A percentile compares a stretch with the other conserved stretches of the same genome.
phyloP scores from a whole-genome alignment of 2,797 vertebrate species.

The Phataginus tricuspis region DNA sequence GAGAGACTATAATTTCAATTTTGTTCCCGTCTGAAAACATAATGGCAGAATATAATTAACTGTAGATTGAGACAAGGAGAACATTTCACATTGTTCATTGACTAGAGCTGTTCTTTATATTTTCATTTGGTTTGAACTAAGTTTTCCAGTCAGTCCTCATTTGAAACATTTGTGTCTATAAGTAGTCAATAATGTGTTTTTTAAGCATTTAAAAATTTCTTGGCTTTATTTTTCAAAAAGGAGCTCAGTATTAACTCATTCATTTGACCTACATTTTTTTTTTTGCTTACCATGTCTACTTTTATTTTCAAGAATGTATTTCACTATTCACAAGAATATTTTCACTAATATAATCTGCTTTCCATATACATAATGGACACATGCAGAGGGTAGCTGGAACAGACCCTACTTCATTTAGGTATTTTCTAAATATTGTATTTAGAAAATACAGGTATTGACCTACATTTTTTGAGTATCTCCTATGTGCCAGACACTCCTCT shows the following conservation, averaged over 20 bases:
- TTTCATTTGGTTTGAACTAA: constrained; percentile 30
- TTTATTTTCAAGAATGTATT: constrained; percentile 34
- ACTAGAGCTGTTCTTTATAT: not conserved
- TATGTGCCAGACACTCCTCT: not conserved
- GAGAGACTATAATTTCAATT: not conserved
- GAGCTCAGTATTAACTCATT: not conserved
- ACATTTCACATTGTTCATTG: constrained; percentile 17
- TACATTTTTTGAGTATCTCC: not conserved
- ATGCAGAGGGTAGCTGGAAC: not conserved
- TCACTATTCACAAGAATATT: too few species aligned
- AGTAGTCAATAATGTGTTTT: constrained; percentile 5
- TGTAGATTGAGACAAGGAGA: not conserved
- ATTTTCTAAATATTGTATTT: too few species aligned
- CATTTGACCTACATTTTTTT: not conserved
- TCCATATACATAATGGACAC: not conserved
- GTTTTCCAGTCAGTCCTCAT: not conserved
- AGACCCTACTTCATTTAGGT: not conserved
- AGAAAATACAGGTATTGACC: not conserved
- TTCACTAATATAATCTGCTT: constrained; percentile 5
- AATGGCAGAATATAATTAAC: not conserved
- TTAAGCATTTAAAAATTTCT: not conserved
- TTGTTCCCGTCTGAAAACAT: not conserved
- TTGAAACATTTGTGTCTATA: not conserved
- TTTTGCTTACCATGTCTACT: not conserved
- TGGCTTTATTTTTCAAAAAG: constrained; percentile 36